Conservation (phyloP, 2,888 invertebrate species). For the Eupithecia inturbata region DNA sequence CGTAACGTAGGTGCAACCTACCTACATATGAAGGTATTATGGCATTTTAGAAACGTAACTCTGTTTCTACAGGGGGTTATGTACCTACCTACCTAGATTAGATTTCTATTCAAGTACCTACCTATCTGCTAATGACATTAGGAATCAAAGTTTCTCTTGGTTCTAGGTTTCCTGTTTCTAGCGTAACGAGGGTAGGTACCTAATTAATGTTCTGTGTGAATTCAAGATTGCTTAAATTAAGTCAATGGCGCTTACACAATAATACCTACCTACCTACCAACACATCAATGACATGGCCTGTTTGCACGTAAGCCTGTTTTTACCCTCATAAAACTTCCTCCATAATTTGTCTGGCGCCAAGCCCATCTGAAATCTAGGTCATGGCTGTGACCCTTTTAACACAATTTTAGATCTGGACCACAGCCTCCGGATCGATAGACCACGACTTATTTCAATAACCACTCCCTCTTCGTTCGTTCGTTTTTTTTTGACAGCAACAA, state of each 20-base stretch:
- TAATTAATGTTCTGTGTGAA: neutral
- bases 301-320: slow-evolving; percentile 3
- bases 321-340: slow-evolving; percentile 24
- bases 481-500: slow-evolving; percentile 22
- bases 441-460: slow-evolving; percentile 55
- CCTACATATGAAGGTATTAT: too few species aligned
- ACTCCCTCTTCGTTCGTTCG: slow-evolving; percentile 44
- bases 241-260: neutral
- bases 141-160: neutral
- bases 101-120: neutral
- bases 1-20: too few species aligned
- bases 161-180: slow-evolving; percentile 2
- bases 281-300: neutral
- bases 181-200: neutral
- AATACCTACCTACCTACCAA: too few species aligned
- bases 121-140: neutral
- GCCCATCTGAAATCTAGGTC: slow-evolving; percentile 67
- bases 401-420: slow-evolving; percentile 74
- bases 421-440: slow-evolving; percentile 79
- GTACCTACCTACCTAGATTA: too few species aligned
- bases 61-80: neutral
- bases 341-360: slow-evolving; percentile 33
- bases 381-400: slow-evolving; percentile 73
- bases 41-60: slow-evolving; percentile 7
- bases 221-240: neutral